A percentile compares a stretch with the other conserved stretches of the same genome.
Conservation (phyloP, 2,797 vertebrate species). For the Leuciscus waleckii region DNA sequence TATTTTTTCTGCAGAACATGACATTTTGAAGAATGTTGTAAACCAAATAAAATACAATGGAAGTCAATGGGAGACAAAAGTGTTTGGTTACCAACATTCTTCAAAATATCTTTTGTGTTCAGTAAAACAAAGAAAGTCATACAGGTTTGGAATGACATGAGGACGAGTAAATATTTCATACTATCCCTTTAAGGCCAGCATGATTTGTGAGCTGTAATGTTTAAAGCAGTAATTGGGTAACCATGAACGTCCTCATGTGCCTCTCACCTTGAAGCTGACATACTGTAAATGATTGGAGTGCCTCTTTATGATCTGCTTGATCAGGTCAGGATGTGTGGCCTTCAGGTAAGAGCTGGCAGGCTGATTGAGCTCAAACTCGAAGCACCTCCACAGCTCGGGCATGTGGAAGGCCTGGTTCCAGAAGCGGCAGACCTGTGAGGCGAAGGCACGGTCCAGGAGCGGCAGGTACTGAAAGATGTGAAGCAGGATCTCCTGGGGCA, state of each 20-base stretch:
- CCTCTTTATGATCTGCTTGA: constrained; percentile 97
- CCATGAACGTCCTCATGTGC: background rate
- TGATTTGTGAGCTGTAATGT: background rate
- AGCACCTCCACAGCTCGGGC: constrained; percentile 97
- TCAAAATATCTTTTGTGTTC: background rate
- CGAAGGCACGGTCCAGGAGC: constrained; percentile 92
- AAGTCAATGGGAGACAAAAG: background rate
- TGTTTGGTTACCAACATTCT: background rate
- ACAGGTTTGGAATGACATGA: background rate
- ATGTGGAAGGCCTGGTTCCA: constrained; percentile 98
- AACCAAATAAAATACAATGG: background rate
- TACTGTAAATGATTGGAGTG: constrained; percentile 98
- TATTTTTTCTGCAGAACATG: background rate
- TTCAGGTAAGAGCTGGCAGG: constrained; percentile 95
- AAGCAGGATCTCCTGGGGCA: constrained; percentile 93
- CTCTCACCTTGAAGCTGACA: constrained; percentile 96
- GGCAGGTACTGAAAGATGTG: constrained; percentile 94
- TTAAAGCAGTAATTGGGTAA: background rate
- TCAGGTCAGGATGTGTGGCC: constrained; percentile 95
- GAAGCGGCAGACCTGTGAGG: constrained; percentile 91
- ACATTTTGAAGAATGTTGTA: background rate
- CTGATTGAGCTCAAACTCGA: constrained; percentile 97
- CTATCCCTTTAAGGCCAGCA: background rate
- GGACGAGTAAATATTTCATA: background rate
- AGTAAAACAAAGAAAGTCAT: background rate